Evolutionary conservation across 2,888 invertebrate species (phyloP).

Genomic region (Hydrotaea diabolus): DNA sequence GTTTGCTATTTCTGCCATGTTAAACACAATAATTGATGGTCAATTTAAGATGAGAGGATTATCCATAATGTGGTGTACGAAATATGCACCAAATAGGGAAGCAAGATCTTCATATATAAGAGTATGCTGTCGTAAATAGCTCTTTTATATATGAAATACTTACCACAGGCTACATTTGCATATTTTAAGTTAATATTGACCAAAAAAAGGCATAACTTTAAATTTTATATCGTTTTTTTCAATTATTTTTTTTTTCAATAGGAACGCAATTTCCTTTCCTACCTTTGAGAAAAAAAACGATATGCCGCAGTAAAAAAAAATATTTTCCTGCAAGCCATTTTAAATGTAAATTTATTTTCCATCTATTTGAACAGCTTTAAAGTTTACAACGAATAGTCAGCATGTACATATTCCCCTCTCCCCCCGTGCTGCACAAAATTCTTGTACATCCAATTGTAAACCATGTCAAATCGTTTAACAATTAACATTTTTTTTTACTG

Average conservation of each 20-base stretch:
- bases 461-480: constrained; percentile 42
- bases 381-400: not conserved
- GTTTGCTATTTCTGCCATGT: constrained; percentile 1
- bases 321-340: not conserved
- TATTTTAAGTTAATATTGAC: no score
- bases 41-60: not conserved
- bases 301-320: not conserved
- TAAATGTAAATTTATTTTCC: not conserved
- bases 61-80: not conserved
- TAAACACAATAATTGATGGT: not conserved
- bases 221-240: not conserved
- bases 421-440: not conserved
- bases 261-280: not conserved
- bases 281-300: not conserved
- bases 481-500: constrained; percentile 28
- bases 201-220: no score
- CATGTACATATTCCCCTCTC: no score
- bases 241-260: not conserved
- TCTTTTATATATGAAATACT: no score
- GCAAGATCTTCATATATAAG: no score
- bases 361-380: not conserved
- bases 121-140: no score
- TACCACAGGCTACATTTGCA: no score
- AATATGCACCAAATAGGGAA: no score
- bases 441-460: constrained; percentile 21